Percentiles rank a stretch among this genome's conserved stretches.
Evolutionary conservation across 2,888 invertebrate species (phyloP).

Genomic region (Perizoma affinitatum): DNA sequence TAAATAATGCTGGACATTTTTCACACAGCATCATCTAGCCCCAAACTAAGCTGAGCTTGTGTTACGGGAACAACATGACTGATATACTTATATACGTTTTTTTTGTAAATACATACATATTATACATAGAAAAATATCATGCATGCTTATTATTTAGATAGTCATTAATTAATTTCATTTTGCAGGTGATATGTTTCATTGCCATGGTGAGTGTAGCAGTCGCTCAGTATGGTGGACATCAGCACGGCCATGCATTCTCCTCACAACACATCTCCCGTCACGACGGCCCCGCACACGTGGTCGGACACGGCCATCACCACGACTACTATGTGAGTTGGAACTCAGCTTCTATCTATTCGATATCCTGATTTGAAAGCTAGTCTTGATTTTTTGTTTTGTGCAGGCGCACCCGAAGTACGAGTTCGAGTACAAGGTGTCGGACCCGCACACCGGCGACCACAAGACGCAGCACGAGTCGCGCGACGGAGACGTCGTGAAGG

Average conservation of each 20-base stretch:
- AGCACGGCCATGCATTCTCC: constrained; percentile 46
- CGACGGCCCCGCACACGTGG: constrained; percentile 46
- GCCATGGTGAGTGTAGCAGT: constrained; percentile 32
- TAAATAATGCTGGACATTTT: too few relatives aligned
- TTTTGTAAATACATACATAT: too few relatives aligned
- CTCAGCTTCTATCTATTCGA: background rate
- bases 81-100: too few relatives aligned
- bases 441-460: constrained; percentile 57
- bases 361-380: background rate
- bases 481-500: constrained; percentile 60
- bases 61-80: too few relatives aligned
- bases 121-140: too few relatives aligned
- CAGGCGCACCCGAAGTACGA: constrained; percentile 63
- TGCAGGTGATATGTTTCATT: constrained; percentile 31
- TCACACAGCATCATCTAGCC: too few relatives aligned
- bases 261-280: constrained; percentile 51
- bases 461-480: constrained; percentile 60
- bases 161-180: background rate
- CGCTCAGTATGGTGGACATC: constrained; percentile 52
- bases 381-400: constrained; percentile 5
- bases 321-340: constrained; percentile 40
- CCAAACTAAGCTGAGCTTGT: too few relatives aligned
- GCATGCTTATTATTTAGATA: too few relatives aligned
- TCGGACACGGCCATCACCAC: constrained; percentile 37
- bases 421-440: constrained; percentile 59